Percentiles rank a stretch among this genome's conserved stretches.
phyloP scores from a whole-genome alignment of 2,113 vertebrate genomes.

The Promerops cafer region DNA sequence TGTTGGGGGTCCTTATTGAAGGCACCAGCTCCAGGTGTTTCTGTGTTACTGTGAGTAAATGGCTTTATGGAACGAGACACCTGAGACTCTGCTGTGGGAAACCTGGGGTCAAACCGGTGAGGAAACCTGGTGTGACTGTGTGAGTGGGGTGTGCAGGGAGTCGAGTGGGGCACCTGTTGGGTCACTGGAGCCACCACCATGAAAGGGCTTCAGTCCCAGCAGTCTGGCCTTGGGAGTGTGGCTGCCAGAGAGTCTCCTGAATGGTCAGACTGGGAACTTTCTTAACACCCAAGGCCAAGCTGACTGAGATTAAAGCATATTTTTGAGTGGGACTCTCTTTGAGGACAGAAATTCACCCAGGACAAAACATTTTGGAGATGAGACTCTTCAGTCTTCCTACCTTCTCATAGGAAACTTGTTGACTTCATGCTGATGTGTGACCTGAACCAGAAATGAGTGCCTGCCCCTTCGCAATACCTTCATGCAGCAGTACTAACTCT shows the following conservation, averaged over 20 bases:
- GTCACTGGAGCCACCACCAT: fast-evolving
- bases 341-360: background rate
- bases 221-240: background rate
- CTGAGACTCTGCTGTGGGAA: background rate
- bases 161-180: background rate
- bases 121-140: background rate
- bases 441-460: background rate
- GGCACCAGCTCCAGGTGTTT: background rate
- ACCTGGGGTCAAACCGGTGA: background rate
- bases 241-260: background rate
- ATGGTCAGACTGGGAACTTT: background rate
- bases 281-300: background rate
- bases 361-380: background rate
- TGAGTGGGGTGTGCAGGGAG: background rate
- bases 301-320: background rate
- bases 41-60: background rate
- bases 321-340: background rate
- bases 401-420: fast-evolving
- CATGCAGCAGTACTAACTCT: background rate
- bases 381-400: background rate
- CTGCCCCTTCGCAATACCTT: background rate
- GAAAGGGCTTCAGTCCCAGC: background rate
- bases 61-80: background rate
- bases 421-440: background rate
- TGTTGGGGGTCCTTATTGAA: background rate